Conservation (phyloP, 2,797 vertebrate species). For the Sebastes itinus region DNA sequence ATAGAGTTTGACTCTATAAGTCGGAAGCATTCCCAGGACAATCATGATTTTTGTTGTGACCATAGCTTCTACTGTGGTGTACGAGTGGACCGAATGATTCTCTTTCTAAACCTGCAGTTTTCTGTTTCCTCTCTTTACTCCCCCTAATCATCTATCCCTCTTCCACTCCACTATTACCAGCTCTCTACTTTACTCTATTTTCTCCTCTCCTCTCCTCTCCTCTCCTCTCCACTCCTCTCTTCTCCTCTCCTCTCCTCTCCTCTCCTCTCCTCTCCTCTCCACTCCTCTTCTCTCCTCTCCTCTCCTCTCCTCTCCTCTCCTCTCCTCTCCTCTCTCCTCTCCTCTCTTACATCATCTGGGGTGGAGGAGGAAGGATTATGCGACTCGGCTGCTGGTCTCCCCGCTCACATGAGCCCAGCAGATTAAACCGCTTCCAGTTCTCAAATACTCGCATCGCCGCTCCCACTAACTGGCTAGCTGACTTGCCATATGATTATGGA, state of each 20-base stretch:
- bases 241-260: not conserved
- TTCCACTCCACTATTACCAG: not conserved
- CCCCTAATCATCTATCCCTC: not conserved
- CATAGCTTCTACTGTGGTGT: not conserved
- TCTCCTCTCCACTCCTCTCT: not conserved
- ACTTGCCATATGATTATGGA: constrained; percentile 24
- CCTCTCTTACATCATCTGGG: constrained; percentile 36
- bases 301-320: not conserved
- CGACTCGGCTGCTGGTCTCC: constrained; percentile 27
- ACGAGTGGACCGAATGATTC: not conserved
- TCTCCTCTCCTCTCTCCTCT: not conserved
- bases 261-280: not conserved
- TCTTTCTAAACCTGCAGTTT: constrained; percentile 13
- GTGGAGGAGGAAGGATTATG: constrained; percentile 48
- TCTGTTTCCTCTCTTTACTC: not conserved
- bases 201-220: not conserved
- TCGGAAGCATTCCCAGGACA: not conserved
- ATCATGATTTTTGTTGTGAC: not conserved
- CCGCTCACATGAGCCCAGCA: constrained; percentile 41
- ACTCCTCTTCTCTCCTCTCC: not conserved
- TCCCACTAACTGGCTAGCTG: constrained; percentile 23
- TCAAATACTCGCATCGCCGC: constrained; percentile 15
- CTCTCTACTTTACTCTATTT: not conserved
- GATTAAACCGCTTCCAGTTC: constrained; percentile 45
- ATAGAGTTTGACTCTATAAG: not conserved